A percentile compares a stretch with the other conserved stretches of the same genome.
Evolutionary conservation across 2,888 invertebrate species (phyloP).

Genomic region (Halictus ligatus): DNA sequence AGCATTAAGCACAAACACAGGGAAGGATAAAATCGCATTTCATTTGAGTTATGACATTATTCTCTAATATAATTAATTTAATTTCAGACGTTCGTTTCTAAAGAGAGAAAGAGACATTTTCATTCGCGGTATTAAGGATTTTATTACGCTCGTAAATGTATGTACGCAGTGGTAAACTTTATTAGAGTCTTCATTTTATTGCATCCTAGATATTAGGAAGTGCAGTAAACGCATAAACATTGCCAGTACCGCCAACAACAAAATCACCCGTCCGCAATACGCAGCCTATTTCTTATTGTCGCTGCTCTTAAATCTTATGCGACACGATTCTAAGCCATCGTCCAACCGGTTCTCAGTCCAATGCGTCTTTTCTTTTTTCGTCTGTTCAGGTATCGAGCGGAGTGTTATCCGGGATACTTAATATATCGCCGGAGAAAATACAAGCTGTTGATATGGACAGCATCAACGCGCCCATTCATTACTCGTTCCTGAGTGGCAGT

Average conservation of each 20-base stretch:
- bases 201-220: neutral
- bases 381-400: conserved; percentile 90
- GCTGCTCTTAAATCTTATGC: conserved; percentile 33
- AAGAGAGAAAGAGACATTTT: neutral
- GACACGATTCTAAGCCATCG: conserved; percentile 45
- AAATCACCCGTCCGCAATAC: neutral
- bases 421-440: conserved; percentile 94
- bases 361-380: conserved; percentile 23
- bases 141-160: neutral
- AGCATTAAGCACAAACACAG: neutral
- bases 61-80: neutral
- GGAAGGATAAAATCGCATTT: neutral
- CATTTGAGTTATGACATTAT: neutral
- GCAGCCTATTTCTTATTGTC: neutral
- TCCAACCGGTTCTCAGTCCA: conserved; percentile 62
- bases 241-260: neutral
- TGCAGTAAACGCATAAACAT: neutral
- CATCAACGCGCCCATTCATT: conserved; percentile 92
- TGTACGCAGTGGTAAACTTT: neutral
- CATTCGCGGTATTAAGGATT: neutral
- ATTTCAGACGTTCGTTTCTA: neutral
- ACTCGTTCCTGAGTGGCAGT: conserved; percentile 92
- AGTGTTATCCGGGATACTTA: conserved; percentile 92
- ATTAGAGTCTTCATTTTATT: neutral
- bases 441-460: conserved; percentile 96